Percentiles rank a stretch among this genome's conserved stretches.
Conservation (phyloP, 2,888 invertebrate species). For the Cartodere bifasciata region DNA sequence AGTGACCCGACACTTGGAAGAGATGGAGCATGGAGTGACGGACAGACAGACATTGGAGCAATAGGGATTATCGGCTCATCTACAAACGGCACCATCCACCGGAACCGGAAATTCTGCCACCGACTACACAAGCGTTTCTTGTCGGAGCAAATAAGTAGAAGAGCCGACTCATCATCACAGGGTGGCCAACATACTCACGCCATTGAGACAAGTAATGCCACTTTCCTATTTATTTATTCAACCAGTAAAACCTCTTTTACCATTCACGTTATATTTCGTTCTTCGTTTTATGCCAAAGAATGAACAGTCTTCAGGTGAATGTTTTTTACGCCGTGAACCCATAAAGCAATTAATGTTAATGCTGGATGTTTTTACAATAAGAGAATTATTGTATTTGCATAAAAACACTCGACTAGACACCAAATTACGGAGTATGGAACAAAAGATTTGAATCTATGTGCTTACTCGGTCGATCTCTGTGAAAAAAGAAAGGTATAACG, state of each 20-base stretch:
- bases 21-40: slow-evolving; percentile 14
- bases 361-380: no score
- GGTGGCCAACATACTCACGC: slow-evolving; percentile 28
- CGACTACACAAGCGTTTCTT: slow-evolving; percentile 31
- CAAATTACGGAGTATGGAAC: no score
- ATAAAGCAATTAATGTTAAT: no score
- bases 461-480: no score
- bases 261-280: slow-evolving; percentile 5
- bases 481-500: no score
- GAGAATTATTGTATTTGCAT: no score
- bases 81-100: slow-evolving; percentile 29
- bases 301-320: not conserved
- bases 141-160: no score
- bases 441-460: no score
- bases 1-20: slow-evolving; percentile 16
- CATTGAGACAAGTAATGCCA: slow-evolving; percentile 13
- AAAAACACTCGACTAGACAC: no score
- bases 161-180: slow-evolving; percentile 28
- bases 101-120: slow-evolving; percentile 32
- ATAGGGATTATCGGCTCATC: slow-evolving; percentile 26
- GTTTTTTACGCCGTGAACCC: slow-evolving; percentile 13
- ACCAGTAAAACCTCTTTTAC: slow-evolving; percentile 6
- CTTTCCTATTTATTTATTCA: slow-evolving; percentile 11
- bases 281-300: not conserved
- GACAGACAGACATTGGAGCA: slow-evolving; percentile 13